Percentiles rank a stretch among this genome's conserved stretches.
Evolutionary conservation across 2,888 invertebrate species (phyloP).

Genomic region (Actias luna): DNA sequence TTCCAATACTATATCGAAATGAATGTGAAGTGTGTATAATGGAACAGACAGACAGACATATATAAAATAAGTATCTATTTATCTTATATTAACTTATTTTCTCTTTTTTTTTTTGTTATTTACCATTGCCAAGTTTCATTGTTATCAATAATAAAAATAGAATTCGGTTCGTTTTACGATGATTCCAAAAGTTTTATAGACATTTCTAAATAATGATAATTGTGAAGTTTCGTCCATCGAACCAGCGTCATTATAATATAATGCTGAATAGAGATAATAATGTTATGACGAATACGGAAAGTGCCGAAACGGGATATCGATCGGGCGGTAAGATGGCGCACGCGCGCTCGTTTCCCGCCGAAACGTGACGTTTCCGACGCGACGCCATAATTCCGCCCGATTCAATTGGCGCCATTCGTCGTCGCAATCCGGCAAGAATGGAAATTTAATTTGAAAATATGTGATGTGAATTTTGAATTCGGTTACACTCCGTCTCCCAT

Average conservation of each 20-base stretch:
- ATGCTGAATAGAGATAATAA: neutral
- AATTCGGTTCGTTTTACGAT: too few relatives aligned
- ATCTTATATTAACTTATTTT: too few relatives aligned
- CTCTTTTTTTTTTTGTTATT: too few relatives aligned
- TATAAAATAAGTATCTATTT: too few relatives aligned
- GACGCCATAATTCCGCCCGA: constrained; percentile 23
- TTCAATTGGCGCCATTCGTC: constrained; percentile 26
- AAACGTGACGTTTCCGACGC: constrained; percentile 51
- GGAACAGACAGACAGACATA: too few relatives aligned
- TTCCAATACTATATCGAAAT: too few relatives aligned
- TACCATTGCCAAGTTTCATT: too few relatives aligned
- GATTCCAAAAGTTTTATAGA: too few relatives aligned
- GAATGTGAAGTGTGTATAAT: too few relatives aligned
- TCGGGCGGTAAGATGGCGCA: constrained; percentile 56
- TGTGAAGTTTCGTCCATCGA: too few relatives aligned
- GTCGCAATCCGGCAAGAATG: constrained; percentile 37
- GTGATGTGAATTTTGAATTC: constrained; percentile 19
- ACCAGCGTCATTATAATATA: neutral
- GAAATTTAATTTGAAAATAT: constrained; percentile 19
- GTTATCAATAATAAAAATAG: too few relatives aligned
- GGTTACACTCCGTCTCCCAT: constrained; percentile 15
- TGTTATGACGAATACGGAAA: constrained; percentile 27
- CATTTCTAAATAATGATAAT: too few relatives aligned
- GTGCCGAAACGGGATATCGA: constrained; percentile 61
- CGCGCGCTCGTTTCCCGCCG: constrained; percentile 62